Conservation (phyloP, 2,888 invertebrate genomes). For the Oxystoma pomonae region DNA sequence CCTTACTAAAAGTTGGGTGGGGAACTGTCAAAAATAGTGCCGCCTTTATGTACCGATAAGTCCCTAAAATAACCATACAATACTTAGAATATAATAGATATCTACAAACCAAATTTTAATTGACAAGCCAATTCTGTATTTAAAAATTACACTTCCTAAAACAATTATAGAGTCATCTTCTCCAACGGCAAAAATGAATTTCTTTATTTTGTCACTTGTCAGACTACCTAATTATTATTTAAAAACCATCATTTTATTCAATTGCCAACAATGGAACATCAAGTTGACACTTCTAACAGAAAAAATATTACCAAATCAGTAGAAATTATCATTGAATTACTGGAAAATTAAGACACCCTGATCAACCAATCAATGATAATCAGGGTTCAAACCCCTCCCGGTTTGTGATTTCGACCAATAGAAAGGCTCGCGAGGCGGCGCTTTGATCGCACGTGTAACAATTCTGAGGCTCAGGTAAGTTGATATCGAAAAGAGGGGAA, state of each 20-base stretch:
- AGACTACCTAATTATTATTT: neutral
- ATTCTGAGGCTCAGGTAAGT: conserved; percentile 30
- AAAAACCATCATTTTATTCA: neutral
- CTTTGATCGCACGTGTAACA: conserved; percentile 34
- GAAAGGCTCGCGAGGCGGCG: conserved; percentile 17
- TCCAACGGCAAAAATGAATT: neutral
- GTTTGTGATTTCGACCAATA: conserved; percentile 20
- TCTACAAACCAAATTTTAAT: too few species aligned
- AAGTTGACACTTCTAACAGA: conserved; percentile 21
- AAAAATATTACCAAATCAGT: conserved; percentile 27
- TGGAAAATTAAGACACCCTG: conserved; percentile 26
- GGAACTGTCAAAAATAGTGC: too few species aligned
- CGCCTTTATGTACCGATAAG: too few species aligned
- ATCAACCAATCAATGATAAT: conserved; percentile 27
- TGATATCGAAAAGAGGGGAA: conserved; percentile 19
- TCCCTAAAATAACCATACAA: too few species aligned
- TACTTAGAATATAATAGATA: too few species aligned
- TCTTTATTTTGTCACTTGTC: neutral
- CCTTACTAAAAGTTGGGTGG: too few species aligned
- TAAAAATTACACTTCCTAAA: neutral
- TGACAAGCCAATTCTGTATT: too few species aligned
- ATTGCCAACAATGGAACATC: conserved; percentile 5
- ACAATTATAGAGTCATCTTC: neutral
- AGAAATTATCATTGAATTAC: conserved; percentile 33
- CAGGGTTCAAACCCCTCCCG: conserved; percentile 20